Evolutionary conservation across 2,797 vertebrate genomes (phyloP).

Genomic region (Peromyscus nudipes): DNA sequence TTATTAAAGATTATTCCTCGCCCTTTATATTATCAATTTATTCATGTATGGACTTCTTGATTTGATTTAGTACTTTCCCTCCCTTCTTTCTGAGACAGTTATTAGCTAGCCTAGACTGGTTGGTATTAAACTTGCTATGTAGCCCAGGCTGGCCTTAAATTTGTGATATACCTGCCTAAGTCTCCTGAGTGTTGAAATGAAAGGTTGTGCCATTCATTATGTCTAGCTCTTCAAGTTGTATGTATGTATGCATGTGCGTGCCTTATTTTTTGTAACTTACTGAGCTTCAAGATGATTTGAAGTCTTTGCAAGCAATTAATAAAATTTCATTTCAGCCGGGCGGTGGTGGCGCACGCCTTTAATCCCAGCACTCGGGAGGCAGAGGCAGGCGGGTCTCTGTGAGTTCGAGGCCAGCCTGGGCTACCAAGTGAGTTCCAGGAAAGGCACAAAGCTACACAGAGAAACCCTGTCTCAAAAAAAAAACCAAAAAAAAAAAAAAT

Average conservation of each 20-base stretch:
- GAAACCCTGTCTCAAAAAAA: too few species aligned
- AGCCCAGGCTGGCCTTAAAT: neutral
- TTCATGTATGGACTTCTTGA: neutral
- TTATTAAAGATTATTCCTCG: neutral
- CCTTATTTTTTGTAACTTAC: neutral
- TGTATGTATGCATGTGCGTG: neutral
- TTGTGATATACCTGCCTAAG: neutral
- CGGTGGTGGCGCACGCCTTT: too few species aligned
- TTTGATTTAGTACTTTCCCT: neutral
- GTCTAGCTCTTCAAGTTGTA: neutral
- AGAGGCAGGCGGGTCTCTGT: too few species aligned
- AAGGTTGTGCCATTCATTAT: neutral
- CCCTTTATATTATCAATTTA: neutral
- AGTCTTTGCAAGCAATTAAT: neutral
- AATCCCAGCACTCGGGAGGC: too few species aligned
- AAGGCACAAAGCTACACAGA: too few species aligned
- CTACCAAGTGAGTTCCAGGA: too few species aligned
- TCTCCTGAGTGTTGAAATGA: neutral
- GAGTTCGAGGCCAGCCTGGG: too few species aligned
- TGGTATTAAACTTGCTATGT: neutral
- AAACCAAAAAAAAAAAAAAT: too few species aligned
- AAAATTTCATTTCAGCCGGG: too few species aligned
- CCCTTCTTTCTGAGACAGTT: neutral
- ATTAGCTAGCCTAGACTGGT: neutral
- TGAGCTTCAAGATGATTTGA: neutral